phyloP scores from a whole-genome alignment of 2,888 invertebrate genomes.

The Drosophila acutilabella region DNA sequence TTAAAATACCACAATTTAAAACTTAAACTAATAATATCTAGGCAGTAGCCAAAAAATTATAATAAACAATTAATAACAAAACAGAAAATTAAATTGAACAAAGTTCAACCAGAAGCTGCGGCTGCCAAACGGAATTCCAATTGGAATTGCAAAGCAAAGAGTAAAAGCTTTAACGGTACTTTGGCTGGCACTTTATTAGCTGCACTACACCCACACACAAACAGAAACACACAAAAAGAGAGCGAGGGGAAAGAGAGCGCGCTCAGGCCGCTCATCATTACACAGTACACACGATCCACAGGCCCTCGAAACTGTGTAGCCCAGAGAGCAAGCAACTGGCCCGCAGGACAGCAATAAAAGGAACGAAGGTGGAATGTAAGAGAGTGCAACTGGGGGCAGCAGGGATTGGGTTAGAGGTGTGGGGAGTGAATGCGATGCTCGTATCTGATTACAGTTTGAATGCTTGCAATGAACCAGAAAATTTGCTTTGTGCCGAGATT shows the following conservation, averaged over 20 bases:
- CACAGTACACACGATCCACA: slow-evolving; percentile 37
- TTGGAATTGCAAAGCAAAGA: background rate
- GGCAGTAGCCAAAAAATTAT: no score
- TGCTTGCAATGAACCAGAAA: slow-evolving; percentile 80
- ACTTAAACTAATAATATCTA: no score
- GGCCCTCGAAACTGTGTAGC: no score
- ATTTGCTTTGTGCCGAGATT: slow-evolving; percentile 67
- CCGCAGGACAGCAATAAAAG: slow-evolving; percentile 10
- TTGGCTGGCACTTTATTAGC: slow-evolving; percentile 16
- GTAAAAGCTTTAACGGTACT: background rate
- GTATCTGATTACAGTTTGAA: slow-evolving; percentile 79
- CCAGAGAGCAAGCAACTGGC: slow-evolving; percentile 4
- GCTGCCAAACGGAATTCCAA: slow-evolving; percentile 4
- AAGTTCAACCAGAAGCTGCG: background rate
- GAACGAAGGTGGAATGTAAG: background rate
- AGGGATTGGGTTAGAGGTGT: background rate
- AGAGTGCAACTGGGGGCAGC: background rate
- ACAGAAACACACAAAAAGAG: background rate
- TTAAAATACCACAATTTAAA: no score
- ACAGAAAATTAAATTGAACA: background rate
- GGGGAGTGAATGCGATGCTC: slow-evolving; percentile 12
- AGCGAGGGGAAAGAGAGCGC: background rate
- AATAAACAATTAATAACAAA: no score
- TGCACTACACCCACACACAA: slow-evolving; percentile 6
- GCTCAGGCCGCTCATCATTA: background rate